Evolutionary conservation across 2,113 vertebrate species (phyloP).

Genomic region (Cairina moschata): DNA sequence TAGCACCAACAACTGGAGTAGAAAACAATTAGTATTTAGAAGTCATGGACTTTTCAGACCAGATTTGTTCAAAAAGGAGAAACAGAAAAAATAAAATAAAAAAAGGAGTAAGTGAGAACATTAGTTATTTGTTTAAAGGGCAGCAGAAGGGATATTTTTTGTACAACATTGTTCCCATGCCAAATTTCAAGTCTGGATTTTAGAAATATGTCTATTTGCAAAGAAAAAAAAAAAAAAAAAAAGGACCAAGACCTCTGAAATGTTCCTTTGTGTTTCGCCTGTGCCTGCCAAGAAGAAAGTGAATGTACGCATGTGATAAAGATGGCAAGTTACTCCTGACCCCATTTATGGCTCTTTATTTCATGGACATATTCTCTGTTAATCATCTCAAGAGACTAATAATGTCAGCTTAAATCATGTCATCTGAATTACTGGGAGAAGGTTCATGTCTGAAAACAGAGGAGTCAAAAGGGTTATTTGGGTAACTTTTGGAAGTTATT

Average conservation of each 20-base stretch:
- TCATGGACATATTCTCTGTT: conserved; percentile 16
- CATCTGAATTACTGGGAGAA: conserved; percentile 31
- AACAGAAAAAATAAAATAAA: not conserved
- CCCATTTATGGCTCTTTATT: conserved; percentile 15
- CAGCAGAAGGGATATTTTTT: conserved; percentile 54
- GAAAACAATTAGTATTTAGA: not conserved
- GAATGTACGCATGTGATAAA: conserved; percentile 16
- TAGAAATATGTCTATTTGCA: conserved; percentile 34
- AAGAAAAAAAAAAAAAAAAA: not conserved
- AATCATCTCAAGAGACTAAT: conserved; percentile 42
- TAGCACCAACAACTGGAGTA: not conserved
- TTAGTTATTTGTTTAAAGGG: conserved; percentile 62
- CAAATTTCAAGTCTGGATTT: conserved; percentile 59
- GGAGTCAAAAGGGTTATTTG: not conserved
- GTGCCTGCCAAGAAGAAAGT: conserved; percentile 1
- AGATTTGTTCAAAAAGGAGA: not conserved
- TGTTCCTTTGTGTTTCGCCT: conserved; percentile 37
- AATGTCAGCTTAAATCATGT: conserved; percentile 47
- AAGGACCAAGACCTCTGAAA: conserved; percentile 25
- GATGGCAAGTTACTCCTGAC: not conserved
- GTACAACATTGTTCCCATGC: conserved; percentile 31
- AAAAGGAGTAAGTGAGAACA: not conserved
- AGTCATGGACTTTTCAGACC: not conserved
- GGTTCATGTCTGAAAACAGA: conserved; percentile 22
- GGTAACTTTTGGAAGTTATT: not conserved